These are phyloP conservation scores for Unio delphinus DNA, from an alignment of 2,888 invertebrate genomes.

Conservation along the genomic window DNA sequence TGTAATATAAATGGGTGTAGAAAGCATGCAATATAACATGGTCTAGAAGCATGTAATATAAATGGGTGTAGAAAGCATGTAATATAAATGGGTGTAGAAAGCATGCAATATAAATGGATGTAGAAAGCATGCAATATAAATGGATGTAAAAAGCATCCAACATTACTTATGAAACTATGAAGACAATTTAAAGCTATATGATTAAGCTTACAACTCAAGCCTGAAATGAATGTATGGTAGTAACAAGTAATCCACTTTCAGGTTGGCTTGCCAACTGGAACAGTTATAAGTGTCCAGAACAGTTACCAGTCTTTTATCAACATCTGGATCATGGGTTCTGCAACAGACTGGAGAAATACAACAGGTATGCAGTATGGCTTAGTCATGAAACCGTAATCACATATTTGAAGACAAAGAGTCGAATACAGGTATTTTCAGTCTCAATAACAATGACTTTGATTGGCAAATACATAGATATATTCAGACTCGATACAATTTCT, in stretches of 20 bases:
- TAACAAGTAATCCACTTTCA: constrained; percentile 13
- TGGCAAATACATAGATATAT: background rate
- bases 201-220: background rate
- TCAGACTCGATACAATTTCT: no score
- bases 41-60: no score
- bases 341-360: constrained; percentile 33
- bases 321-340: constrained; percentile 50
- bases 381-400: background rate
- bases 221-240: no score
- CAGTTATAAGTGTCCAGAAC: constrained; percentile 43
- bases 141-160: no score
- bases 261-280: constrained; percentile 51
- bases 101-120: no score
- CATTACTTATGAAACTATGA: background rate
- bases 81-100: no score
- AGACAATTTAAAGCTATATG: background rate
- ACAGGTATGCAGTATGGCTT: constrained; percentile 28
- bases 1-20: no score
- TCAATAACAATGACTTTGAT: no score
- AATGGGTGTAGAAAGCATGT: no score
- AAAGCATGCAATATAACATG: no score
- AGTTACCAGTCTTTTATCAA: constrained; percentile 49
- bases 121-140: no score
- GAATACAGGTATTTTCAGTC: no score
- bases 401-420: background rate